These are phyloP conservation scores for Oreotrochilus melanogaster DNA, from an alignment of 2,113 vertebrate species.

Conservation along the genomic window DNA sequence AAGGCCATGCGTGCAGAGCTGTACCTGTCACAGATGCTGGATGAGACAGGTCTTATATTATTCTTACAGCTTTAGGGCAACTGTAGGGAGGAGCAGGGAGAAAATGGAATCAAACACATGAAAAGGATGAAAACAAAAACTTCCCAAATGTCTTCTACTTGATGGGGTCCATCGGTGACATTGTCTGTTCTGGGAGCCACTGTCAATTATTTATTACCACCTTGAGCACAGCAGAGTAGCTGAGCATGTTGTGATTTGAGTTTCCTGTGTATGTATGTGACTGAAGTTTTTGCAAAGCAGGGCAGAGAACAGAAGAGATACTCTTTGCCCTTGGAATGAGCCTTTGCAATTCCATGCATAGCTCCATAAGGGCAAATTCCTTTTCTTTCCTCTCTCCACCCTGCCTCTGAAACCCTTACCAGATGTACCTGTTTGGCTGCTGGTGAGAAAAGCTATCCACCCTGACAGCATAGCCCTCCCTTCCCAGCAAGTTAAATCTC, in stretches of 20 bases:
- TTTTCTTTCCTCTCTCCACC: not conserved
- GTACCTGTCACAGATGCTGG: slow-evolving; percentile 28
- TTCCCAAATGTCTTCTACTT: slow-evolving; percentile 16
- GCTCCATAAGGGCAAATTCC: not conserved
- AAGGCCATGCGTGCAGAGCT: not conserved
- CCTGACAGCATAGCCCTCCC: not conserved
- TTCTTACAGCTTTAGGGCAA: slow-evolving; percentile 50
- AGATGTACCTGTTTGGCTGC: not conserved
- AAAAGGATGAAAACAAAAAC: slow-evolving; percentile 35
- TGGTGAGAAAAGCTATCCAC: not conserved
- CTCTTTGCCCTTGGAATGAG: not conserved
- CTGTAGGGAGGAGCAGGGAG: not conserved
- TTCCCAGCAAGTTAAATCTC: not conserved
- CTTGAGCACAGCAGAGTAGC: not conserved
- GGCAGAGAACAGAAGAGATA: not conserved
- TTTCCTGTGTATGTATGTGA: not conserved
- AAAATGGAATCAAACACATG: not conserved
- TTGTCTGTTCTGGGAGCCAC: not conserved
- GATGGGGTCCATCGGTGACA: not conserved
- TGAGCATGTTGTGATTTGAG: not conserved
- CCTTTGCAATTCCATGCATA: not conserved
- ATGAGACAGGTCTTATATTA: slow-evolving; percentile 49
- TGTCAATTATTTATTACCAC: slow-evolving; percentile 57
- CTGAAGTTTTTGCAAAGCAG: not conserved
- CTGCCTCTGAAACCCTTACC: not conserved